Percentiles rank a stretch among this genome's conserved stretches.
Conservation (phyloP, 2,888 invertebrate species). For the Tipula helvola region DNA sequence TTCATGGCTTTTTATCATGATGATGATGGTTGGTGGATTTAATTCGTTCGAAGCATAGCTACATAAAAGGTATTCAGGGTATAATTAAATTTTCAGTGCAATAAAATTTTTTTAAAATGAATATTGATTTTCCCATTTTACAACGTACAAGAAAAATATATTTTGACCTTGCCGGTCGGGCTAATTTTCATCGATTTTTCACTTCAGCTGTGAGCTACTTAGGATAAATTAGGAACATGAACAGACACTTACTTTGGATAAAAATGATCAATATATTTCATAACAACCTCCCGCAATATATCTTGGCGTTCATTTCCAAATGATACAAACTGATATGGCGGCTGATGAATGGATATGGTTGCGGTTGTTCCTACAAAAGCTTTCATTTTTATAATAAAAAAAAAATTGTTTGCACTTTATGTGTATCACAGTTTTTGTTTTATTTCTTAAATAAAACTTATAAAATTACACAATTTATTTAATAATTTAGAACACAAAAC, state of each 20-base stretch:
- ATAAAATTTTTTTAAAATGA: not conserved
- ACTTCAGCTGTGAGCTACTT: not conserved
- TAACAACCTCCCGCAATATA: slow-evolving; percentile 53
- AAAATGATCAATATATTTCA: slow-evolving; percentile 60
- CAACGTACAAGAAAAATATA: not conserved
- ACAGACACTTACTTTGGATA: slow-evolving; percentile 47
- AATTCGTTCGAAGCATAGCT: not conserved
- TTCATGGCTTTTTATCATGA: not conserved
- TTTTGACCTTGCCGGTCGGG: not conserved
- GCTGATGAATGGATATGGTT: slow-evolving; percentile 7
- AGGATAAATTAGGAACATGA: not conserved
- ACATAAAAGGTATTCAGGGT: not conserved
- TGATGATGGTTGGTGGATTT: not conserved
- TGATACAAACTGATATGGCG: not conserved
- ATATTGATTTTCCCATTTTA: not conserved
- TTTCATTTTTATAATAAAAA: not conserved
- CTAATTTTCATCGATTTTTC: not conserved
- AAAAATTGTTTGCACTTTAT: not conserved
- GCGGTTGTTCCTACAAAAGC: not conserved
- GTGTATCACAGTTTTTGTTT: not conserved
- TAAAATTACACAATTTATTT: not conserved
- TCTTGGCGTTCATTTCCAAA: slow-evolving; percentile 42
- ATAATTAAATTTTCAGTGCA: not conserved
- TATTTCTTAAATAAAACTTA: not conserved
- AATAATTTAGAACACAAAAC: not conserved